Evolutionary conservation across 2,113 vertebrate species (phyloP), one percentile per base, ranked within the genome.

Genomic region (Merops nubicus): DNA sequence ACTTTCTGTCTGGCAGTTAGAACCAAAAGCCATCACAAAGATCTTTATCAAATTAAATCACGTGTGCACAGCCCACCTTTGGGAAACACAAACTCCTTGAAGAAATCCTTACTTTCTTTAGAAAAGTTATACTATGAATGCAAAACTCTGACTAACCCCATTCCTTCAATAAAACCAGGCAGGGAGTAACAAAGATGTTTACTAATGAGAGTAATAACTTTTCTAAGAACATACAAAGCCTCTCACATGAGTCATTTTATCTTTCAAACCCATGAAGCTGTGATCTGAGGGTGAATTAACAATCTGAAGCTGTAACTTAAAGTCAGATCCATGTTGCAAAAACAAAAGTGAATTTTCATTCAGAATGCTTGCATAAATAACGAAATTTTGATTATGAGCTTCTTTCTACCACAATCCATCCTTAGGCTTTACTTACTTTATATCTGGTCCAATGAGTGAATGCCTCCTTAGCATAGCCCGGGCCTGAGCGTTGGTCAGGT

Each of bases 401-500:
- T 85, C 57, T 51, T 92, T 28, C 19, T 50, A 78, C 13, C 6
- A 19, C 15, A 85, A 38, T 28, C 42, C 4, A 43, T 25, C 23
- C 77, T 20, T 20, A 68, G 36, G 13, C 20, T 94, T 77, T 92
- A 97, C 97, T 97, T 98, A 99, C 99, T 98, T 99, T 97, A 99
- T 98, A 77, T 99, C 99, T 19, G 99, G 98, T 91, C 98, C 99
- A 47, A 99, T 98, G 21, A 99, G 99, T 2, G 99, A 99, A 98
- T 99, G 99, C 63, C 98, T 98, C 62, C 99, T 98, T 11, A 99
- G 97, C 99, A 99, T 98, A 77, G 99, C 99, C 2, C 99, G 98
- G 6, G 99, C 99, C 94, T 99, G 99, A 38, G 98, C 99, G 56
- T 98, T 99, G 93, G 97, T 99, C 96, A 99, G 97, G 91, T 98